A percentile compares a stretch with the other conserved stretches of the same genome.
phyloP scores from a whole-genome alignment of 2,113 vertebrate genomes.

The Notiomystis cincta region DNA sequence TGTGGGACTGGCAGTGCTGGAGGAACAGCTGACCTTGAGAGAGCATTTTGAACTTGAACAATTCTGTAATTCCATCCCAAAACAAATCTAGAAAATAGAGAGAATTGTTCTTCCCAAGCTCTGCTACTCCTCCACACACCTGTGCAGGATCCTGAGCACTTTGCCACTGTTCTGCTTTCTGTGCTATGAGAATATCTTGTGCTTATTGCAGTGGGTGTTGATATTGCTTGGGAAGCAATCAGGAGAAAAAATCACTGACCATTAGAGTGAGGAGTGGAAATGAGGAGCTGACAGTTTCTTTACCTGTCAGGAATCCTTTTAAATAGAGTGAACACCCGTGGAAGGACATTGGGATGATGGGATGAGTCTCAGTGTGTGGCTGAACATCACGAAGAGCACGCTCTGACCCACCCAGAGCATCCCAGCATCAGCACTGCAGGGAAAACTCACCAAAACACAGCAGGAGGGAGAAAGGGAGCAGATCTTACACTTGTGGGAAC shows the following conservation, averaged over 20 bases:
- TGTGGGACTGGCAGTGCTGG: background rate
- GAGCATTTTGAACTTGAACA: background rate
- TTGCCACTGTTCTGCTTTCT: background rate
- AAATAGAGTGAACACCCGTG: fast-evolving
- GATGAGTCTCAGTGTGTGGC: background rate
- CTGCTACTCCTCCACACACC: background rate
- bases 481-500: background rate
- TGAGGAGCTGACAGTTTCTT: background rate
- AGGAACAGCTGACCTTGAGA: background rate
- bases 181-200: background rate
- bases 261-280: background rate
- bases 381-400: fast-evolving
- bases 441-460: background rate
- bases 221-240: background rate
- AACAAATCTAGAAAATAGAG: background rate
- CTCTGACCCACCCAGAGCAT: background rate
- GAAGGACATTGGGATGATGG: background rate
- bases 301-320: background rate
- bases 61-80: background rate
- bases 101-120: background rate
- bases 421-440: fast-evolving
- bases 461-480: background rate
- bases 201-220: background rate
- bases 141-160: background rate
- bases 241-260: background rate